Base-by-base conservation (phyloP, 2,113 vertebrate species). In the Rutilus rutilus region DNA sequence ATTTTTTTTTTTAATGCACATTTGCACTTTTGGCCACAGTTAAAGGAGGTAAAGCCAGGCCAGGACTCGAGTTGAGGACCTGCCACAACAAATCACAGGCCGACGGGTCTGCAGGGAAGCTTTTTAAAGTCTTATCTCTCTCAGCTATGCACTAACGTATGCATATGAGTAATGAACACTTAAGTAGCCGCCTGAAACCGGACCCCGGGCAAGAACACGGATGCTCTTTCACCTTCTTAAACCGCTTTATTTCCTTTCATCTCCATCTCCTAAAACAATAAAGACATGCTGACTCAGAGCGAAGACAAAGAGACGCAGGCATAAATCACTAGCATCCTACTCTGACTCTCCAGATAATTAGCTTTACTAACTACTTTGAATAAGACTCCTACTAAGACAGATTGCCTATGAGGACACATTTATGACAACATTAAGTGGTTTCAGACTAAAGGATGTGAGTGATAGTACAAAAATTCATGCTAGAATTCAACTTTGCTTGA, bases 1-100 rank as follows among this genome's bases (percentile, higher is more conserved):
- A 14, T 47, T 81, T 78, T 90, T 76, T 60, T 89, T 90, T 91
- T 91, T 92, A 42, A 42, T 42, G 42, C 87, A 86, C 65, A 83
- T 64, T 86, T 87, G 62, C 42, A 90, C 65, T 86, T 88, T 88
- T 93, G 92, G 90, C 91, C 86, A 87, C 59, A 82, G 23, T 54
- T 42, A 84, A 27, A 7, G 45, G 71, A 80, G 90, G 67, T 30
- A 73, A 85, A 90, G 78, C 14, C 78, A 9, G 11, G 91, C 88
- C 85, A 87, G 78, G 77, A 45, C 71, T 45, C 4, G 17, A 69
- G 64, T 19, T 8, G 54, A 50, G 74, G 74, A 33, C 83, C 54
- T 62, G 74, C 69, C 83, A 27, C 83, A 67, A 80, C 84, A 80
- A 75, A 89, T 74, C 74, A 33, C 9, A 54, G 84, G 27, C 47